phyloP scores from a whole-genome alignment of 2,113 vertebrate species.

The Stegastes partitus region DNA sequence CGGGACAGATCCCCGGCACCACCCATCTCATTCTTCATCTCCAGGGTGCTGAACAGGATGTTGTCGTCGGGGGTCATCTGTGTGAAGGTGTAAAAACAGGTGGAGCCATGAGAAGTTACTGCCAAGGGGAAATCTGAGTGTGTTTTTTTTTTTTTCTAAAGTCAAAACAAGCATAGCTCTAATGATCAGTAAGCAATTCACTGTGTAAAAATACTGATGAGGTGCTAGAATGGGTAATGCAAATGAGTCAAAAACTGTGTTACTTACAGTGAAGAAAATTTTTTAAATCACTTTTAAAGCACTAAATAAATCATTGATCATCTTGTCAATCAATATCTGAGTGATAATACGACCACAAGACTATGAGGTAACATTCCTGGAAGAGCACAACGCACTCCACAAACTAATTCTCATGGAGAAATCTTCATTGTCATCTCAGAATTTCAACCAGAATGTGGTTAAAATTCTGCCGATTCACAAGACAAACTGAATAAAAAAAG shows the following conservation, averaged over 20 bases:
- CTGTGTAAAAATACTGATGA: constrained; percentile 69
- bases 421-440: constrained; percentile 81
- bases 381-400: constrained; percentile 69
- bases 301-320: constrained; percentile 58
- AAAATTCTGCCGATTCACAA: constrained; percentile 86
- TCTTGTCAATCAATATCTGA: constrained; percentile 67
- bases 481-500: constrained; percentile 80
- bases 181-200: constrained; percentile 40
- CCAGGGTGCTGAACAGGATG: constrained; percentile 96
- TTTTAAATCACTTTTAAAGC: constrained; percentile 47
- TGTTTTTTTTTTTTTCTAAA: constrained; percentile 11
- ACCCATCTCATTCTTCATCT: constrained; percentile 99
- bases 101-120: constrained; percentile 75
- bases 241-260: constrained; percentile 70
- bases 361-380: constrained; percentile 74
- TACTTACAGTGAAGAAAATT: constrained; percentile 65
- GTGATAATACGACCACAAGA: constrained; percentile 71
- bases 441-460: constrained; percentile 84
- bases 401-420: constrained; percentile 75
- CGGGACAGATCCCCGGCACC: constrained; percentile 94
- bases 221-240: constrained; percentile 74
- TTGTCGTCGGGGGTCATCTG: constrained; percentile 99
- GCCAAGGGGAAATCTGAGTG: constrained; percentile 25
- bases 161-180: constrained; percentile 14
- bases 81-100: constrained; percentile 67